Evolutionary conservation across 2,888 invertebrate species (phyloP), one percentile per base, ranked within the genome.

Genomic region (Anarsia innoxiella): DNA sequence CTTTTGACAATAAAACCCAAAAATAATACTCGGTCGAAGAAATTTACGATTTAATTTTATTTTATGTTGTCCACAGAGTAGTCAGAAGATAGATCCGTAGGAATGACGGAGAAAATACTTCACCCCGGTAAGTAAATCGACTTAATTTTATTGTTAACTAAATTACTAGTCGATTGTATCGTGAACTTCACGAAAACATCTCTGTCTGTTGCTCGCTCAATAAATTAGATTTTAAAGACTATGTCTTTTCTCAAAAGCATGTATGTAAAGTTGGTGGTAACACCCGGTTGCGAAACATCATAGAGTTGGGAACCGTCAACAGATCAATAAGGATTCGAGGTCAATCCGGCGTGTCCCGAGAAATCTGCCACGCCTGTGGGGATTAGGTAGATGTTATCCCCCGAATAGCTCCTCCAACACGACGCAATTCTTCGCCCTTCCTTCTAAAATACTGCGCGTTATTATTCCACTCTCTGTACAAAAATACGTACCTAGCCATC

Each of bases 31-130:
- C 37, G 27, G 28, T n/a, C 37, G 6, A 41, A 15, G 13, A 37
- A 4, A 25, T 25, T 25, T 25, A n/a, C n/a, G n/a, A 25, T 25
- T n/a, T n/a, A 1, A 6, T 10, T 14, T 10, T 15, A 8, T 26
- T 36, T 49, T 48, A 53, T 47, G 52, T 61, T 64, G 50, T 62
- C 77, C 72, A 37, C 79, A 88, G 88, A 84, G 74, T 78, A 87
- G 83, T 84, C 88, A 87, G 87, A 86, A 80, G 82, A 74, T 76
- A 83, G 83, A 79, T 56, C 80, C 72, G 80, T 83, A 89, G 90
- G 90, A 88, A 92, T 92, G 92, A 91, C 91, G 89, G 91, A 92
- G 87, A 91, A 91, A 87, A 89, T 90, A 80, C 89, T 91, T 88
- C 89, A 89, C 84, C 90, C 91, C 87, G 91, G 91, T 90, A 88